Evolutionary conservation across 2,888 invertebrate species (phyloP), one percentile per base, ranked within the genome.

Genomic region (Heliconius cydno): DNA sequence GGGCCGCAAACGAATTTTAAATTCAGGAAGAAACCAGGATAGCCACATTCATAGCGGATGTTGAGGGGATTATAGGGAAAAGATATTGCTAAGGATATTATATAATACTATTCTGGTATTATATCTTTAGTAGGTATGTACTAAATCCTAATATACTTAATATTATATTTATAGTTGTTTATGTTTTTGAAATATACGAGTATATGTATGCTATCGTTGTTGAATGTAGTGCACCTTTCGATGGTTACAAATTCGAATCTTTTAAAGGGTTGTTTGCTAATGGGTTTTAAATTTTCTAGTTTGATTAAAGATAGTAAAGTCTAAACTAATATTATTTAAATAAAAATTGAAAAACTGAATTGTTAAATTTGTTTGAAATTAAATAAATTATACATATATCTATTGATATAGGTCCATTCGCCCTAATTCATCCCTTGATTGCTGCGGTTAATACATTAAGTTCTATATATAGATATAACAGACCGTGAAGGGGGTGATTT

Each of bases 1-100:
- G 92, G 90, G 80, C 90, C 91, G 88, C 88, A 86, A 85, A 86
- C 84, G 88, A 87, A 88, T 92, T 93, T 92, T 91, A 91, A 92
- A 90, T 92, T 89, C 86, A 82, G 76, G 77, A 79, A 75, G 52
- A 77, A 75, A 68, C 46, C 65, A 30, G 68, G 70, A 60, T 71
- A 28, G 71, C 73, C 78, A 46, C 66, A 75, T 68, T 71, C 67
- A 78, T 77, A 66, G 60, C 28, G 78, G 72, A 80, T 78, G 65
- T 38, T 80, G 34, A 52, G 65, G 63, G 73, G 68, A 81, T 76
- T 67, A 57, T 38, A 41, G 76, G 34, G n/a, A 46, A 75, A 28
- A 76, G 38, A 75, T 75, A 75, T 66, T 46, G 34, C 75, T 76
- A 46, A 57, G 22, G 52, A 73, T 73, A 57, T 60, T 57, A 60